Evolutionary conservation across 2,113 vertebrate species (phyloP), one percentile per base, ranked within the genome.

Genomic region (Eretmochelys imbricata): DNA sequence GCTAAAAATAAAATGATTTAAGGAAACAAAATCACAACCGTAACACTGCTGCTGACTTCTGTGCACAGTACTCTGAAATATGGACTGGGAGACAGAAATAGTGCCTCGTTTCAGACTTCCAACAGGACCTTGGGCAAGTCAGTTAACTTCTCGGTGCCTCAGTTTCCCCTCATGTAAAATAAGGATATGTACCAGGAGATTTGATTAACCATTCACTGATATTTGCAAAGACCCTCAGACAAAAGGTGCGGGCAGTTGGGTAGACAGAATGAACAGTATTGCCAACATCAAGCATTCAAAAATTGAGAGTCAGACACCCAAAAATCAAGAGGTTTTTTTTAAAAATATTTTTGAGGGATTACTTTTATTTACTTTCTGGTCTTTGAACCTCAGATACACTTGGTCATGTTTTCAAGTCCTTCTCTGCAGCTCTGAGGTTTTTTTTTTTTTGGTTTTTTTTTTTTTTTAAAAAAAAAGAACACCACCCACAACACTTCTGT

Each of bases 301-400:
- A 25, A 24, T n/a, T 69, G 17, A 22, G 14, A 38, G 25, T 12
- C 75, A 27, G 24, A 5, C 13, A 62, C n/a, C 31, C 50, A 50
- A 49, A 10, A 49, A 25, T 8, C 24, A 82, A 22, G 35, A n/a
- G 62, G 10, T 62, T 29, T 10, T 57, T 31, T 49, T 50, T 42
- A 80, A 54, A 54, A 54, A 3, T 20, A 42, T 14, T 24, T 5
- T 3, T 1, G 1, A 0, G 0, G 7, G 20, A 42, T 35, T 19
- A 22, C 22, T 29, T 78, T 78, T 4, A 1, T 49, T 78, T 89
- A 81, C 49, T 6, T 88, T 76, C 69, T 57, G 35, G 2, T 29
- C n/a, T n/a, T 0, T 0, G 4, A 85, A 78, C 6, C 4, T 78
- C 75, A 78, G 38, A 29, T 25, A 27, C 49, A 3, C 10, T 46